These are phyloP conservation scores for Pachyrhynchus sulphureomaculatus DNA, from an alignment of 1,140 invertebrate genomes.

Conservation along the genomic window DNA sequence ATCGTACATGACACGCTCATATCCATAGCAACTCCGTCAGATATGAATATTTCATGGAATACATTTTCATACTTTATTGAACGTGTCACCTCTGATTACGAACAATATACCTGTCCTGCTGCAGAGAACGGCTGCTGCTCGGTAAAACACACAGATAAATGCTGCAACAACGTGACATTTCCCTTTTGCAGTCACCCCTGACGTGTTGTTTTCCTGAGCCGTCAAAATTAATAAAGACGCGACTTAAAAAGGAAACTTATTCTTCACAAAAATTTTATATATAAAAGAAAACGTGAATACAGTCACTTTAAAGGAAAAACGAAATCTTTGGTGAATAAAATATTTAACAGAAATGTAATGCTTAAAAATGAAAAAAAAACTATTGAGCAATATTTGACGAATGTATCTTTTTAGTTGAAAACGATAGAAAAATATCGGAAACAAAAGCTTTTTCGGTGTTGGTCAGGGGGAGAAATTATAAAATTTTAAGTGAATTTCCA, in stretches of 20 bases:
- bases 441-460: no score
- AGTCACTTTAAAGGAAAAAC: no score
- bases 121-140: conserved; percentile 23
- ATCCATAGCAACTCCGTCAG: conserved; percentile 53
- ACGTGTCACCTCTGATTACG: conserved; percentile 53
- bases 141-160: conserved; percentile 39
- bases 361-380: no score
- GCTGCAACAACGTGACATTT: conserved; percentile 17
- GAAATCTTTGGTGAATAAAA: no score
- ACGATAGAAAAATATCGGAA: no score
- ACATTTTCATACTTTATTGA: conserved; percentile 55
- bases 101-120: conserved; percentile 50
- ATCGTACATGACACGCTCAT: conserved; percentile 57
- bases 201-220: conserved; percentile 6
- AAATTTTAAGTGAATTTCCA: no score
- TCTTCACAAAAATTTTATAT: no score
- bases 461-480: no score
- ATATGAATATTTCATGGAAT: conserved; percentile 54
- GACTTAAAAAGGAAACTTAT: conserved; percentile 6
- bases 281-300: no score
- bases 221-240: conserved; percentile 21
- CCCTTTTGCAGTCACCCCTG: conserved; percentile 1
- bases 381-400: no score
- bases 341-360: no score
- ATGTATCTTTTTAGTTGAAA: no score